A percentile compares a stretch with the other conserved stretches of the same genome.
These are phyloP conservation scores for Tromatobia lineatoria DNA, from an alignment of 2,888 invertebrate genomes.

Conservation along the genomic window DNA sequence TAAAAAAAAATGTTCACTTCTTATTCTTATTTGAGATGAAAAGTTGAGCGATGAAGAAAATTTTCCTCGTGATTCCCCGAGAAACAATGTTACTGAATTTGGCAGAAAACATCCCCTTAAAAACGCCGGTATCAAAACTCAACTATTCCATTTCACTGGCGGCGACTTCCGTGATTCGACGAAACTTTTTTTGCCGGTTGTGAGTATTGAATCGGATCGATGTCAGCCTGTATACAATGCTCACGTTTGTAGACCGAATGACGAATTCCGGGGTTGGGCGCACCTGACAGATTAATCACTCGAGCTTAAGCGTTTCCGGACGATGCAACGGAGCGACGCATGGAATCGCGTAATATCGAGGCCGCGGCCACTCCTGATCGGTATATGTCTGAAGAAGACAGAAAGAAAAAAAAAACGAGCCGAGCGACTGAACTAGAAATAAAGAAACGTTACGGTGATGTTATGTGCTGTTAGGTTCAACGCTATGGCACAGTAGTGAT, in stretches of 20 bases:
- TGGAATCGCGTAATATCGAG: slow-evolving; percentile 46
- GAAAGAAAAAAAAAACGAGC: slow-evolving; percentile 20
- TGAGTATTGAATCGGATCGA: not conserved
- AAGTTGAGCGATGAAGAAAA: too few relatives aligned
- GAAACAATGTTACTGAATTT: too few relatives aligned
- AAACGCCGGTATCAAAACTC: too few relatives aligned
- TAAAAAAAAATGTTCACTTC: too few relatives aligned
- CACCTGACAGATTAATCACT: slow-evolving; percentile 15
- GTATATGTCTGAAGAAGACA: slow-evolving; percentile 5
- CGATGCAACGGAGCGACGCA: slow-evolving; percentile 38
- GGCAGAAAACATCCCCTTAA: too few relatives aligned
- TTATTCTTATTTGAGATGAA: too few relatives aligned
- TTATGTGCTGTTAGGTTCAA: slow-evolving; percentile 21
- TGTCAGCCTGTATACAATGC: not conserved
- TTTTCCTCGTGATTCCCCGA: too few relatives aligned
- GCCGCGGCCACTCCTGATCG: slow-evolving; percentile 42
- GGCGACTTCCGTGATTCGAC: too few relatives aligned
- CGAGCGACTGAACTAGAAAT: slow-evolving; percentile 28
- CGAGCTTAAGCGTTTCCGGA: slow-evolving; percentile 42
- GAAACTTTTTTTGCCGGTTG: too few relatives aligned
- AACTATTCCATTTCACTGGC: too few relatives aligned
- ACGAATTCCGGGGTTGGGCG: slow-evolving; percentile 9
- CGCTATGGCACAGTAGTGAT: slow-evolving; percentile 44
- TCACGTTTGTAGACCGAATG: slow-evolving; percentile 7
- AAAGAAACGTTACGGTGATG: slow-evolving; percentile 43